These are phyloP conservation scores for Holacanthella duospinosa DNA, from an alignment of 2,888 invertebrate genomes.

Conservation along the genomic window DNA sequence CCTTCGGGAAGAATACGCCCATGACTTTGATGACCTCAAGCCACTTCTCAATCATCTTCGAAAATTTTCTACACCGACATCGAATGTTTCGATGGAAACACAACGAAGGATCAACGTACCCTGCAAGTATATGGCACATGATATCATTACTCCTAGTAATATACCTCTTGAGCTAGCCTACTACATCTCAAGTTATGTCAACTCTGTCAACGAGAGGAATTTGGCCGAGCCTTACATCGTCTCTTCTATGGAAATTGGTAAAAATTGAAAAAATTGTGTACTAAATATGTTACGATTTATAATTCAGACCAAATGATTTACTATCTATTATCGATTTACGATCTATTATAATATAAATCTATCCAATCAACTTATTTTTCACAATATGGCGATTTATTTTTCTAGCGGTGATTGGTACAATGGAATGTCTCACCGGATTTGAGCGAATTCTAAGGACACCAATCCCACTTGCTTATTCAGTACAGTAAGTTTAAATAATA, in stretches of 20 bases:
- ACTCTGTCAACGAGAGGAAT: constrained; percentile 7
- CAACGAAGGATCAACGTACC: constrained; percentile 6
- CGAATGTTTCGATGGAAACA: constrained; percentile 16
- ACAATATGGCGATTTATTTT: constrained; percentile 4
- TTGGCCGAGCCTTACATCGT: constrained; percentile 3
- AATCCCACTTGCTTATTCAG: constrained; percentile 33
- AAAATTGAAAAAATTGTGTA: neutral
- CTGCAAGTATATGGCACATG: constrained; percentile 24
- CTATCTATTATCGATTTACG: no score
- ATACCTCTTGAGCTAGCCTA: constrained; percentile 30
- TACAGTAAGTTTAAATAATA: constrained; percentile 14
- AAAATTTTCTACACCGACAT: constrained; percentile 29
- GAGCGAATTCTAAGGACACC: constrained; percentile 32
- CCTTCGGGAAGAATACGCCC: constrained; percentile 33
- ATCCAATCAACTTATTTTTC: neutral
- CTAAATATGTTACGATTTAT: no score
- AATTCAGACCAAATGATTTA: no score
- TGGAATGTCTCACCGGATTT: constrained; percentile 28
- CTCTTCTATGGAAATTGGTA: constrained; percentile 9
- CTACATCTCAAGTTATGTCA: constrained; percentile 25
- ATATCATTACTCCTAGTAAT: constrained; percentile 25
- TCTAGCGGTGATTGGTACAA: constrained; percentile 24
- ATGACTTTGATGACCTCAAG: constrained; percentile 29
- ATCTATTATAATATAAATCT: no score
- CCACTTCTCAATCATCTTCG: constrained; percentile 29